Evolutionary conservation across 2,888 invertebrate genomes (phyloP).

Genomic region (Pediacus dermestoides): DNA sequence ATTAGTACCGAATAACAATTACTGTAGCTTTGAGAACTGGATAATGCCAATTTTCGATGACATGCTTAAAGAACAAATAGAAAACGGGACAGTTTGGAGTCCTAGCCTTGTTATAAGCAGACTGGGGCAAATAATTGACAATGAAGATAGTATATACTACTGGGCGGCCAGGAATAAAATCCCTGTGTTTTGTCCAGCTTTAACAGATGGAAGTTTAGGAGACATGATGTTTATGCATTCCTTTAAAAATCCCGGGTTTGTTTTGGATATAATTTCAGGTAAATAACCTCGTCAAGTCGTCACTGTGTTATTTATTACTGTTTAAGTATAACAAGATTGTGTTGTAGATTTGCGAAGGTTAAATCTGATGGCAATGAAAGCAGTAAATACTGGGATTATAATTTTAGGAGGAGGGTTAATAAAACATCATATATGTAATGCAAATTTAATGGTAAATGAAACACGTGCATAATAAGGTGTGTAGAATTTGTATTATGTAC

Average conservation of each 20-base stretch:
- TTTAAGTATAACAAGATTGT: too few species aligned
- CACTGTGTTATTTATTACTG: constrained; percentile 1
- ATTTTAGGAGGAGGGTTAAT: constrained; percentile 94
- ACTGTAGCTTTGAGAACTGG: constrained; percentile 98
- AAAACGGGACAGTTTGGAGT: constrained; percentile 76
- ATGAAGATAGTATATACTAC: constrained; percentile 90
- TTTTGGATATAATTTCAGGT: constrained; percentile 89
- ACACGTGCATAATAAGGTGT: constrained; percentile 1
- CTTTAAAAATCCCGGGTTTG: constrained; percentile 84
- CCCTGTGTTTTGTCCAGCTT: constrained; percentile 94
- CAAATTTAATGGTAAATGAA: constrained; percentile 85
- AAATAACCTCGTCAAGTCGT: too few species aligned
- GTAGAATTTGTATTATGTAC: constrained; percentile 9
- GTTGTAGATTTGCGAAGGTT: constrained; percentile 75
- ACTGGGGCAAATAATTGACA: constrained; percentile 85
- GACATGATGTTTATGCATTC: constrained; percentile 99
- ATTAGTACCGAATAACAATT: constrained; percentile 96
- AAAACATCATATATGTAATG: constrained; percentile 99
- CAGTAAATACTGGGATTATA: constrained; percentile 91
- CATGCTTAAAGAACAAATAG: constrained; percentile 84
- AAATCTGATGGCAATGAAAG: constrained; percentile 92
- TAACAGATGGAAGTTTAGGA: constrained; percentile 96
- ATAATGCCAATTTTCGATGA: constrained; percentile 87
- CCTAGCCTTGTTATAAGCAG: constrained; percentile 83
- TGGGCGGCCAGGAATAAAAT: constrained; percentile 97